Conservation (phyloP, 2,113 vertebrate genomes). For the Diphyllodes magnificus region DNA sequence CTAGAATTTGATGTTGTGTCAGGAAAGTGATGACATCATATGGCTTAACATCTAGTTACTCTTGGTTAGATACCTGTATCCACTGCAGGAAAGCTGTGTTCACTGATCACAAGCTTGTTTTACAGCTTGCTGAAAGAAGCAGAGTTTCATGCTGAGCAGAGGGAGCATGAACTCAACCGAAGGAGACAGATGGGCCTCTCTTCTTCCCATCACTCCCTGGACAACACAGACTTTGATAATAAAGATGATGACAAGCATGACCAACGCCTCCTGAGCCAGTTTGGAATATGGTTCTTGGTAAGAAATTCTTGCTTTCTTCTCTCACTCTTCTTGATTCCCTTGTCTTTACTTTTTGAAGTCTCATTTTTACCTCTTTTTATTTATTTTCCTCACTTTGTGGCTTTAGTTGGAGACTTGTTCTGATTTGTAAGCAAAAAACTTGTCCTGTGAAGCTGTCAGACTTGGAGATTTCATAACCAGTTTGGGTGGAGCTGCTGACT, state of each 20-base stretch:
- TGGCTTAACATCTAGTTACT: background rate
- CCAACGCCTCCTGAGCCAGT: constrained; percentile 95
- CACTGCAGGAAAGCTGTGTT: background rate
- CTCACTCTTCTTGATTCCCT: background rate
- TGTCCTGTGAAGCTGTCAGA: background rate
- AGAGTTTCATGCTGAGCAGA: constrained; percentile 94
- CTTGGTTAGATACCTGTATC: background rate
- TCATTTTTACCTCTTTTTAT: background rate
- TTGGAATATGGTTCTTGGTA: constrained; percentile 99
- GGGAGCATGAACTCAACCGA: constrained; percentile 91
- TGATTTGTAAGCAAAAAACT: background rate
- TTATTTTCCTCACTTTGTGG: background rate
- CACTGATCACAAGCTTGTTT: background rate
- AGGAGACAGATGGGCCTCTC: constrained; percentile 95
- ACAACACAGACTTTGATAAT: constrained; percentile 97
- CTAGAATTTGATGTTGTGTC: background rate
- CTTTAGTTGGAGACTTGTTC: background rate
- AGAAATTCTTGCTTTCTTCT: background rate
- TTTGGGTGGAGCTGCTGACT: background rate
- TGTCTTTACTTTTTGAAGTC: background rate
- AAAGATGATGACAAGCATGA: constrained; percentile 98
- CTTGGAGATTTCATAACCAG: background rate
- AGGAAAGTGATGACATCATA: background rate
- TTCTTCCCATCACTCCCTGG: constrained; percentile 93
- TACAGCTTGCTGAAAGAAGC: constrained; percentile 94